Conservation (phyloP, 2,797 vertebrate species). For the Cirrhinus molitorella region DNA sequence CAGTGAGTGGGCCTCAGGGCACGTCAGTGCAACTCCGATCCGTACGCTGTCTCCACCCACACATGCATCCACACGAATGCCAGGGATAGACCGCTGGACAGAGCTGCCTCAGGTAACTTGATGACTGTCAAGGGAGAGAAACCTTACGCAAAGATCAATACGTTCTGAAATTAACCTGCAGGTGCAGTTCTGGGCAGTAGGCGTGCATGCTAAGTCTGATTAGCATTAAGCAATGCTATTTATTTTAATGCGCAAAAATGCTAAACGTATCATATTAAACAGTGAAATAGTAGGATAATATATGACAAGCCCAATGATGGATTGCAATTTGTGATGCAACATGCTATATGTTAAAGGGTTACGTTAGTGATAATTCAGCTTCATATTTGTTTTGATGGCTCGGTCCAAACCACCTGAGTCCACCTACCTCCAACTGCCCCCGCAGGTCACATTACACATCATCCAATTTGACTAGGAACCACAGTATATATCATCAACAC, state of each 20-base stretch:
- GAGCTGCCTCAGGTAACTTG: constrained; percentile 58
- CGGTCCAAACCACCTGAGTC: neutral
- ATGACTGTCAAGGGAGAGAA: constrained; percentile 53
- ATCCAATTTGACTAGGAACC: neutral
- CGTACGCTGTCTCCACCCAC: constrained; percentile 39
- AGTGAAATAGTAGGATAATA: neutral
- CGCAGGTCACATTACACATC: neutral
- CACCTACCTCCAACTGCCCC: neutral
- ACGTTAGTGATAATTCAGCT: neutral
- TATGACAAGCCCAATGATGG: neutral
- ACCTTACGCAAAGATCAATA: constrained; percentile 58
- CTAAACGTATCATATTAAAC: neutral
- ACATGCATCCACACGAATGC: constrained; percentile 44
- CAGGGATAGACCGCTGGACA: constrained; percentile 44
- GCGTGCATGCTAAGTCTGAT: constrained; percentile 36
- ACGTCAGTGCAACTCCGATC: constrained; percentile 56
- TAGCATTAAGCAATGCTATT: constrained; percentile 24
- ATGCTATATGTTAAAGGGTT: neutral
- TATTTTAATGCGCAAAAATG: neutral
- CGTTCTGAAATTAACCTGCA: constrained; percentile 48
- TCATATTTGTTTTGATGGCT: neutral
- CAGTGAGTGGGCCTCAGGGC: constrained; percentile 56
- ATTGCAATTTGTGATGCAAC: neutral
- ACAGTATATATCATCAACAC: neutral
- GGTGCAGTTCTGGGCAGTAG: constrained; percentile 32